These are phyloP conservation scores for Pavo muticus DNA, from an alignment of 2,113 vertebrate genomes.

Conservation along the genomic window DNA sequence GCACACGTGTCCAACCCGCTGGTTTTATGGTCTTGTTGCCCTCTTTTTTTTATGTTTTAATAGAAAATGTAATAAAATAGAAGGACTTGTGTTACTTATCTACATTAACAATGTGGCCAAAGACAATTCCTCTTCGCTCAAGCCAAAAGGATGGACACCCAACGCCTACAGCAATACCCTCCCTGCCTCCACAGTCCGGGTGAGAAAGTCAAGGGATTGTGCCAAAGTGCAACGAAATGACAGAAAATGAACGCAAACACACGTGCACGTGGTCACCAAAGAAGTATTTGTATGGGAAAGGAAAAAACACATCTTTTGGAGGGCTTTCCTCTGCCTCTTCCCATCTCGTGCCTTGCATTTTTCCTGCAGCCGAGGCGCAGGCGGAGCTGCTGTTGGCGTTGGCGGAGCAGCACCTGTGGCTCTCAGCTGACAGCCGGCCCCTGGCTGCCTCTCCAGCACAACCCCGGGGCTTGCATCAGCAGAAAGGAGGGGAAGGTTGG, in stretches of 20 bases:
- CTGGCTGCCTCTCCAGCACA: background rate
- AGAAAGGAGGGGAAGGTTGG: background rate
- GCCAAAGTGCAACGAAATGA: background rate
- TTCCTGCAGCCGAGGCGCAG: background rate
- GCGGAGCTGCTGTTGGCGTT: background rate
- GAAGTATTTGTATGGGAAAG: background rate
- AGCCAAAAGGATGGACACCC: background rate
- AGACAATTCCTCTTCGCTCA: background rate
- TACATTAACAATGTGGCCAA: background rate
- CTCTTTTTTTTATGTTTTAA: background rate
- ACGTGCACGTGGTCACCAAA: background rate
- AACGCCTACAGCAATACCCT: background rate
- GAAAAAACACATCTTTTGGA: background rate
- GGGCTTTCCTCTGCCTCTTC: background rate
- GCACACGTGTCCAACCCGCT: background rate
- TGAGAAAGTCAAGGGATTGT: background rate
- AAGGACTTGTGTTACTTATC: background rate
- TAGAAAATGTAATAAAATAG: background rate
- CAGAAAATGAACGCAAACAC: background rate
- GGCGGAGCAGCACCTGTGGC: background rate
- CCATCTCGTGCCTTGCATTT: background rate
- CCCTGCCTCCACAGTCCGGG: fast-evolving
- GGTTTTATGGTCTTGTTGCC: background rate
- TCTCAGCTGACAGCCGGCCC: background rate
- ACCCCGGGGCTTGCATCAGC: background rate